Base-by-base conservation (phyloP, 92 coral and sea anemone species). In the Parazoanthus darwini region DNA sequence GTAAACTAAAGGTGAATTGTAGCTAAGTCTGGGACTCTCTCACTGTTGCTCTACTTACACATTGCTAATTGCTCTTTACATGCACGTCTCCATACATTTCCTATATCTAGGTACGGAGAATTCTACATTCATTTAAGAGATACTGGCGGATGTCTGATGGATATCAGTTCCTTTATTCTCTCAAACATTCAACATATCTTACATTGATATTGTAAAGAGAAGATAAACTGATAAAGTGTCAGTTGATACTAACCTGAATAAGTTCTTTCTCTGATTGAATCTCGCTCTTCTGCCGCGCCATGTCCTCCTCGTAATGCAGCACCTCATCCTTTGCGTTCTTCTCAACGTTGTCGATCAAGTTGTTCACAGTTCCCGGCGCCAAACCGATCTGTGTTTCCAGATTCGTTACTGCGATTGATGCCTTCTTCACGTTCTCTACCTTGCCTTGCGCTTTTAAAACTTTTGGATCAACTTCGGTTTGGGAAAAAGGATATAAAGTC, bases 261-360 rank as follows among this genome's bases (percentile, higher is more conserved):
- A 84, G 87, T 84, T 84, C 72, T 51, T 84, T 84, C 87, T 84
- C 87, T 70, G 87, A 70, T 46, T 84, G 78, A 46, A 84, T 84
- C 56, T 84, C 74, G 25, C 79, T 84, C 18, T 46, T 84, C 79
- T 84, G 78, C 14, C 67, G 78, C 0, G 77, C 87, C 67, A 84
- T 84, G 50, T 84, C 87, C 37, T 84, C 9, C 16, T 84, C 87
- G 20, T 84, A 84, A 25, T 72, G 87, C 25, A 26, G 14, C 46
- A 84, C 79, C 23, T 84, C 87, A 15, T 71, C 66, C 44, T 84
- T 84, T 0, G 87, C 79, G 59, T 33, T 84, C 56, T 44, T 71
- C 79, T 84, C 87, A 15, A 84, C 87, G 68, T 72, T 48, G 43
- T 84, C 87, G 26, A 84, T 84, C 68, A 84, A 33, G 13, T 84